These are phyloP conservation scores for Macaria liturata DNA, from an alignment of 2,888 invertebrate genomes.

Conservation along the genomic window DNA sequence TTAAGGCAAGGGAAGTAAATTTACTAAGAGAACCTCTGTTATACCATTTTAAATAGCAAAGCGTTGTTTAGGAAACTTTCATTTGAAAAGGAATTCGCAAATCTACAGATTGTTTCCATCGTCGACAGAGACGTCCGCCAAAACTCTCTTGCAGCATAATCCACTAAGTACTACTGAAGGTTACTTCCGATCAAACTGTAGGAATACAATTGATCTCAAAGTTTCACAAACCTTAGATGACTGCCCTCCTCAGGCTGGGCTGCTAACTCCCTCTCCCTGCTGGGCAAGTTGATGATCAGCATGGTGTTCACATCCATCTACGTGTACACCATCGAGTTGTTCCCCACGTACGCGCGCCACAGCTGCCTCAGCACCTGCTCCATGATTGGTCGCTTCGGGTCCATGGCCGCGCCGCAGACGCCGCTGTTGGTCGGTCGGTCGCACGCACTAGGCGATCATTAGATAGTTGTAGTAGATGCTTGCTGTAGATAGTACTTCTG, in stretches of 20 bases:
- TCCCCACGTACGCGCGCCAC: conserved; percentile 84
- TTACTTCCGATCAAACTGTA: no score
- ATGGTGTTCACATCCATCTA: conserved; percentile 84
- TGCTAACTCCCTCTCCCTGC: conserved; percentile 45
- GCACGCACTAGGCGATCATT: not conserved
- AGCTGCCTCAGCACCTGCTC: conserved; percentile 83
- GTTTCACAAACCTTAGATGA: no score
- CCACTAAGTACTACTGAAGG: no score
- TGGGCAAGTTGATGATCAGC: conserved; percentile 84
- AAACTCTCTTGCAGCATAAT: no score
- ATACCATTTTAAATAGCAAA: no score
- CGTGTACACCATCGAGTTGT: conserved; percentile 85
- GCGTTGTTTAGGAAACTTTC: no score
- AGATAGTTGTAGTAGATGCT: not conserved
- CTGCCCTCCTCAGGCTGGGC: not conserved
- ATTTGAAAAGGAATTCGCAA: no score
- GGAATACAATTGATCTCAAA: no score
- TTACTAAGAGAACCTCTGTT: no score
- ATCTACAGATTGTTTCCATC: no score
- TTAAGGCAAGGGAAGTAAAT: no score
- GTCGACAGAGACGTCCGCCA: no score
- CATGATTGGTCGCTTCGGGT: conserved; percentile 84
- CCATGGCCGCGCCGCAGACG: conserved; percentile 85
- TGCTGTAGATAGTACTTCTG: not conserved
- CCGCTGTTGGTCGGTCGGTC: conserved; percentile 80